Evolutionary conservation across 2,797 vertebrate species (phyloP).

Genomic region (Acrossocheilus wenchowensis): DNA sequence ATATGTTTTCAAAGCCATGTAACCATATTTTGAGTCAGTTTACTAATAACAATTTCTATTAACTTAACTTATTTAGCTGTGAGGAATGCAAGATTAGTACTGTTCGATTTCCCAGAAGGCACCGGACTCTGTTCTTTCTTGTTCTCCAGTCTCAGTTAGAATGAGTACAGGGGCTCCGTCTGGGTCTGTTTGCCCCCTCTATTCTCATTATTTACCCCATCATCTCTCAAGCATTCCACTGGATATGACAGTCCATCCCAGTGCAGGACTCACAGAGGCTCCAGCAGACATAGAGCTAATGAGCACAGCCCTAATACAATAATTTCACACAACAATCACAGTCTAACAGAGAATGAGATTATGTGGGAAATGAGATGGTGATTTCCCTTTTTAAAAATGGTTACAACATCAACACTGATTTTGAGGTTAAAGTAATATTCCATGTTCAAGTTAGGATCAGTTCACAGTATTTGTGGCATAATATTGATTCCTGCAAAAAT

Average conservation of each 20-base stretch:
- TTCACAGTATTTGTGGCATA: background rate
- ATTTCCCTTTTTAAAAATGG: background rate
- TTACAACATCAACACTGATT: background rate
- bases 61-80: background rate
- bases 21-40: background rate
- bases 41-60: background rate
- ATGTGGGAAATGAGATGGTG: conserved; percentile 6
- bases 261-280: conserved; percentile 38
- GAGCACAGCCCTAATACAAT: conserved; percentile 70
- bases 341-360: background rate
- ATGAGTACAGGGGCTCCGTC: conserved; percentile 9
- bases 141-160: conserved; percentile 14
- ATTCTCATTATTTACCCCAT: conserved; percentile 44
- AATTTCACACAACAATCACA: conserved; percentile 30
- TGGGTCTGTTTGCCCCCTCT: conserved; percentile 33
- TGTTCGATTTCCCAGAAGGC: background rate
- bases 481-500: background rate
- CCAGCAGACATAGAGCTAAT: conserved; percentile 52
- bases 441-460: background rate
- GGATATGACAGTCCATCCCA: conserved; percentile 44
- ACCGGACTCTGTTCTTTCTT: background rate
- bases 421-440: background rate
- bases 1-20: background rate
- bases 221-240: conserved; percentile 42
- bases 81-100: background rate